Evolutionary conservation across 1,140 invertebrate species (phyloP), one percentile per base, ranked within the genome.

Genomic region (Drosophila ficusphila): DNA sequence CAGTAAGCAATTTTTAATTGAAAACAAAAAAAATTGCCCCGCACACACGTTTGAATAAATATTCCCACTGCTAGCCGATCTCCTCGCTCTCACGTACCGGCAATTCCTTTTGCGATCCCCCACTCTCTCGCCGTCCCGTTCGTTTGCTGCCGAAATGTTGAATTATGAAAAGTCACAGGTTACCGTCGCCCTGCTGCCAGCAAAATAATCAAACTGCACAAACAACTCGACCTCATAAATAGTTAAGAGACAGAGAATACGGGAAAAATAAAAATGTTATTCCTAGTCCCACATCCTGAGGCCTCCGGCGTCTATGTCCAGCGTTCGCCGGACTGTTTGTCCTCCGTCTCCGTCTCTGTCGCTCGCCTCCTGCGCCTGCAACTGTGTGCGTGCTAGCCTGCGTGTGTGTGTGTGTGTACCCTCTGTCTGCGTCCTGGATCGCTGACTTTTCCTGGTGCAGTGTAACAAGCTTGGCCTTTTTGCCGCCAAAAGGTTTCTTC

Each of bases 191-290:
- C 31, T 11, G 31, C 65, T 25, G 42, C 46, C 44, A 54, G 71
- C 39, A 57, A 81, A 62, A 76, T 67, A 77, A 77, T 81, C 69
- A 77, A 77, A 77, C 72, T 62, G 48, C 78, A 73, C 78, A 82
- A 82, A 82, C 73, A 77, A 47, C 69, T 58, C 29, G 25, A 74
- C 49, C 68, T 77, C 74, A 74, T 82, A 69, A 82, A 77, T 83
- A 82, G 73, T 82, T 81, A 39, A 69, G 79, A 51, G 49, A 53
- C 38, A 56, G 62, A 36, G 56, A 76, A 42, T 54, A 48, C 9
- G 44, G 48, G 12, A 34, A 58, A 27, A 75, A 42, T 46, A 58
- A 71, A 47, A 19, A 53, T 52, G 19, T 42, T 33, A 12, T 34
- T 12, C 4, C 65, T 56, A 54, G 65, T 56, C 65, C 65, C 46